Conservation (phyloP, 2,797 vertebrate genomes). For the Sternotherus odoratus region DNA sequence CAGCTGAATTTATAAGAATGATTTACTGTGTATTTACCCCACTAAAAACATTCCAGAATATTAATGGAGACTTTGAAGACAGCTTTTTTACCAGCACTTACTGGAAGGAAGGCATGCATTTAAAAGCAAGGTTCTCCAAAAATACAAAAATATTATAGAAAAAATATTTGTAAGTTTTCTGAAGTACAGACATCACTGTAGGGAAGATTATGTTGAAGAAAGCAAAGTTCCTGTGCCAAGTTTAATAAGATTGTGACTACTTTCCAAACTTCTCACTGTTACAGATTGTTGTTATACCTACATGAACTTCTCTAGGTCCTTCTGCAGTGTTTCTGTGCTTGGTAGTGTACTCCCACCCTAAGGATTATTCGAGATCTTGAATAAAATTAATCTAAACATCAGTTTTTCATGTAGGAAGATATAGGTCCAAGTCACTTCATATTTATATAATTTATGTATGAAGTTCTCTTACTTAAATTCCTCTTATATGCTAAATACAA, state of each 20-base stretch:
- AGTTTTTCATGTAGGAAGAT: not conserved
- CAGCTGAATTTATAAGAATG: slow-evolving; percentile 61
- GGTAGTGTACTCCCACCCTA: not conserved
- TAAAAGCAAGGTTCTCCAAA: slow-evolving; percentile 15
- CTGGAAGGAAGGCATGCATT: not conserved
- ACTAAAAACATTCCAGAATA: slow-evolving; percentile 55
- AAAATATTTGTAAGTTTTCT: not conserved
- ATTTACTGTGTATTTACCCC: slow-evolving; percentile 56
- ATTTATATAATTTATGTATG: not conserved
- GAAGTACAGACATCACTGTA: not conserved
- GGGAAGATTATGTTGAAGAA: not conserved
- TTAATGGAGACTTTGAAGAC: slow-evolving; percentile 49
- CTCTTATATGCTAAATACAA: not conserved
- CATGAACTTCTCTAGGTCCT: not conserved
- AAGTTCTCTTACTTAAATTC: not conserved
- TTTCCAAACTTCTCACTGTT: not conserved
- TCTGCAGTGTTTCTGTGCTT: not conserved
- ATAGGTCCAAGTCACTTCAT: not conserved
- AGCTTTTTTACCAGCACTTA: slow-evolving; percentile 12
- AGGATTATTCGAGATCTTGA: not conserved
- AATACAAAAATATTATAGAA: not conserved
- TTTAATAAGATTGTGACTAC: not conserved
- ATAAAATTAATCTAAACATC: not conserved
- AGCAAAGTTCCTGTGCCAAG: not conserved
- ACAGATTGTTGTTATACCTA: not conserved